Evolutionary conservation across 2,888 invertebrate species (phyloP), one percentile per base, ranked within the genome.

Genomic region (Sipunculus nudus): DNA sequence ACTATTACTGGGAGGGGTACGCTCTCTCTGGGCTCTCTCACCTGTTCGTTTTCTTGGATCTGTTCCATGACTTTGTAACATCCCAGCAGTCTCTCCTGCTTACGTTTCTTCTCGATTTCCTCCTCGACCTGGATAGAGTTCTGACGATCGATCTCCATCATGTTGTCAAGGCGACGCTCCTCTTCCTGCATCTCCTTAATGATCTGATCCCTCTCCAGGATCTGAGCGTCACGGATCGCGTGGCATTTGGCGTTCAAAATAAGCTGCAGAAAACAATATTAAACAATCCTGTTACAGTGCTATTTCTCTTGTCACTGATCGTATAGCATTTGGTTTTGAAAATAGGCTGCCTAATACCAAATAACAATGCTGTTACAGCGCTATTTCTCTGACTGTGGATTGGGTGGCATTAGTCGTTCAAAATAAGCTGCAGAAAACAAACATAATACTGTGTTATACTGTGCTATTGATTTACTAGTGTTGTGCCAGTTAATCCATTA

Each of bases 231-330:
- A 28, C 84, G 66, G 63, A 84, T 84, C 2, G 83, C 82, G 59
- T 84, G 84, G 57, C 82, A 82, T 67, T 84, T 84, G 32, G 84
- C 83, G 65, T 83, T 82, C 50, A 81, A 70, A 46, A 84, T 84
- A 48, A 83, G 66, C 82, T 83, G 70, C n/a, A 70, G 64, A 16
- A 40, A 23, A 29, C 47, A 32, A 19, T 19, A 25, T 40, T n/a
- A n/a, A n/a, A n/a, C n/a, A n/a, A n/a, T n/a, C n/a, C n/a, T n/a
- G n/a, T n/a, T n/a, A 39, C 40, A 28, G 21, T 39, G 19, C 26
- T 38, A 13, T 38, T 38, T 38, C n/a, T 13, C 38, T 38, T 10
- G n/a, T 13, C n/a, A 13, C n/a, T 13, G 38, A 13, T 38, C 38
- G 13, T 38, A 13, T 38, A 38, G 13, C 38, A n/a, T n/a, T n/a